Conservation (phyloP, 2,113 vertebrate species). For the Saimiri boliviensis region DNA sequence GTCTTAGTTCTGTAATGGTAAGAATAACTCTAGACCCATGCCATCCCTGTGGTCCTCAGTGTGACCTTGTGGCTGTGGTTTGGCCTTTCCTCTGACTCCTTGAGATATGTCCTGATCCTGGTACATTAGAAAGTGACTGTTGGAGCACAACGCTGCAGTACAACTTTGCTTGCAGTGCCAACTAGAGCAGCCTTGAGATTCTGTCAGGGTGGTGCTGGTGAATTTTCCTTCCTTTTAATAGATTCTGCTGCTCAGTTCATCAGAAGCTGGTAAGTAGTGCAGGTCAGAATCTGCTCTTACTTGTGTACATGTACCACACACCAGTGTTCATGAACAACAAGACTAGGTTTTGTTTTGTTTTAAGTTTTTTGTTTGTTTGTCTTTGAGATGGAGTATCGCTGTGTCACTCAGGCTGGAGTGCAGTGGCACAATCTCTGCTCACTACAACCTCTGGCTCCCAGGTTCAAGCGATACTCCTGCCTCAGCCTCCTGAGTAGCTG, state of each 20-base stretch:
- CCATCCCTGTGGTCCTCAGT: background rate
- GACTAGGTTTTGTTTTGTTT: background rate
- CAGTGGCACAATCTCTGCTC: too few relatives aligned
- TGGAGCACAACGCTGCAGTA: background rate
- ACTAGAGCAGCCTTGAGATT: background rate
- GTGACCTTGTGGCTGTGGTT: background rate
- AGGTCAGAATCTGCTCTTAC: background rate
- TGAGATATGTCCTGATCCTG: background rate
- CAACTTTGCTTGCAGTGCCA: background rate
- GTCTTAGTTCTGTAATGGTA: background rate
- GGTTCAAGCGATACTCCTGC: too few relatives aligned
- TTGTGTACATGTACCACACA: background rate
- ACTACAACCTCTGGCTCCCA: too few relatives aligned
- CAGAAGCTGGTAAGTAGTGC: background rate
- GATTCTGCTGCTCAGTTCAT: background rate
- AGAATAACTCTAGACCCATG: background rate
- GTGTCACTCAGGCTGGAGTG: too few relatives aligned
- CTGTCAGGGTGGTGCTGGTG: background rate
- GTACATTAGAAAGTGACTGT: background rate
- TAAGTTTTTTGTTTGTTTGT: too few relatives aligned
- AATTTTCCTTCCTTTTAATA: background rate
- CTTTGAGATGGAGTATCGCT: too few relatives aligned
- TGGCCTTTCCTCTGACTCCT: background rate
- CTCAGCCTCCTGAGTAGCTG: too few relatives aligned
- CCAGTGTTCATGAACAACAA: background rate